Base-by-base conservation (phyloP, 2,113 vertebrate genomes). In the Indicator indicator region DNA sequence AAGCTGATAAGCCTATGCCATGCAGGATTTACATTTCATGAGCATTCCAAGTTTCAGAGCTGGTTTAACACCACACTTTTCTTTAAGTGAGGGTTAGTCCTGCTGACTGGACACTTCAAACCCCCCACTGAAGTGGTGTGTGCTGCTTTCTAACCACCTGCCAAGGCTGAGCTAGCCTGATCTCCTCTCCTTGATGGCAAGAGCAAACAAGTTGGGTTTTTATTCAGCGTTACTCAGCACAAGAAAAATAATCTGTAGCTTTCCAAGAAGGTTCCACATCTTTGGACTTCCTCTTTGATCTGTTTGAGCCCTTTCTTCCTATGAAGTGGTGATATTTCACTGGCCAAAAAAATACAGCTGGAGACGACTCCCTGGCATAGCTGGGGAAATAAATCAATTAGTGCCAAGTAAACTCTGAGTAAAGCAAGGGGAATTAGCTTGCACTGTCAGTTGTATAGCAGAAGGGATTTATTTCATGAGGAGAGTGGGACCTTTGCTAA, bases 1-100 rank as follows among this genome's bases (percentile, higher is more conserved):
- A 94, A 92, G 71, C 76, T 97, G 94, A 93, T 96, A 94, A 97
- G 89, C 60, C 77, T 89, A 4, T 50, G 26, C 73, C 83, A 23
- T 89, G 50, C 86, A 93, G 85, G 89, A 93, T 96, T 97, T 96
- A 97, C 90, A 95, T 96, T 93, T 93, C 86, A 86, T 67, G 86
- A 90, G 64, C 88, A 54, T 92, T 75, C 62, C 48, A 86, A 81
- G 65, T 97, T 96, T 91, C 71, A 48, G 56, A 89, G 58, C 86
- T 84, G 48, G 75, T 94, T 86, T 94, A 68, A 69, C 72, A 92
- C 50, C 40, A 80, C 83, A 77, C 52, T 91, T 91, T 93, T 86
- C 70, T 65, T 88, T 75, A 83, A 93, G 46, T 80, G 70, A 77
- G 68, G 85, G 75, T 63, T 86, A 81, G 73, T 68, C 87, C 83